These are phyloP conservation scores for Pseudonaja textilis DNA, from an alignment of 2,113 vertebrate genomes.

Conservation along the genomic window DNA sequence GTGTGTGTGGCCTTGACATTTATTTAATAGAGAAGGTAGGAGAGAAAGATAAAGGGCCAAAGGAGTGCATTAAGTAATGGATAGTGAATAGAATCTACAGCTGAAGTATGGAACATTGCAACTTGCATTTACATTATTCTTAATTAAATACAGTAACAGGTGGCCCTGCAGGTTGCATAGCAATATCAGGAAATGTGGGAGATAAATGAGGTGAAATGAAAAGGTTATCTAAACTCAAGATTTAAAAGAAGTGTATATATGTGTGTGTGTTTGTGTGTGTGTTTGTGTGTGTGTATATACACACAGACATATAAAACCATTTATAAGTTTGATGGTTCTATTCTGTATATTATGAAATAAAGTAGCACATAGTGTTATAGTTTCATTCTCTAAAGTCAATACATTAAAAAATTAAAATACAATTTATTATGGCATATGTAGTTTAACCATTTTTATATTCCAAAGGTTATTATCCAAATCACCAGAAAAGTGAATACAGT, in stretches of 20 bases:
- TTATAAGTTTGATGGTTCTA: not conserved
- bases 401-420: not conserved
- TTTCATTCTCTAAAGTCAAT: not conserved
- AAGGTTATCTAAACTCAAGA: not conserved
- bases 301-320: not conserved
- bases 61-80: conserved; percentile 40
- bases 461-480: not conserved
- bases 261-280: no score
- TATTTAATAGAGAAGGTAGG: conserved; percentile 61
- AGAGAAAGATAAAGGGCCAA: conserved; percentile 46
- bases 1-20: conserved; percentile 61
- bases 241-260: not conserved
- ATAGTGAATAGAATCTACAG: conserved; percentile 4
- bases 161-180: conserved; percentile 22
- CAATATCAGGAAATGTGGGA: not conserved
- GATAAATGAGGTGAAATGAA: not conserved
- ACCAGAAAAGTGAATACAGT: not conserved
- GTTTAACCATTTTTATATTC: not conserved
- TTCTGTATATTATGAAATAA: not conserved
- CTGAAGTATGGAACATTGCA: conserved; percentile 28
- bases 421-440: not conserved
- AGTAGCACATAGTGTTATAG: not conserved
- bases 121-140: conserved; percentile 7
- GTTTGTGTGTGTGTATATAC: no score
- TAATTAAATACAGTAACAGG: conserved; percentile 39